A percentile compares a stretch with the other conserved stretches of the same genome.
These are phyloP conservation scores for Leptatherina wallacei DNA, from an alignment of 2,797 vertebrate genomes.

Conservation along the genomic window DNA sequence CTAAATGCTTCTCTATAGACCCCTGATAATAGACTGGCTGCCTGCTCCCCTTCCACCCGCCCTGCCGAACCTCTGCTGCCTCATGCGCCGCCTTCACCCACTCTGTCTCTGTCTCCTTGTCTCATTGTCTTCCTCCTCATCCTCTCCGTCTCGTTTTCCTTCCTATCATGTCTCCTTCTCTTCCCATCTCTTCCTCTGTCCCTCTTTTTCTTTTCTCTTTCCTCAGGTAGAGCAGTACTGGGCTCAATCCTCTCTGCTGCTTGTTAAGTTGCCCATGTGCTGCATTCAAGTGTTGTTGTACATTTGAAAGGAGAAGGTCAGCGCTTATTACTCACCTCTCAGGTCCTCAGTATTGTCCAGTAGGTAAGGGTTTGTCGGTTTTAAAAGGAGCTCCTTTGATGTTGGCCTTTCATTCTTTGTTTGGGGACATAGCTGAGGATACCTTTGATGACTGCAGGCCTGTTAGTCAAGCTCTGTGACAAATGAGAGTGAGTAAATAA, in stretches of 20 bases:
- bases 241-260: conserved; percentile 22
- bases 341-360: conserved; percentile 56
- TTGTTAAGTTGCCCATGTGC: conserved; percentile 45
- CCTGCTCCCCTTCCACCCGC: conserved; percentile 82
- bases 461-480: conserved; percentile 54
- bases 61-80: conserved; percentile 77
- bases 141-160: conserved; percentile 79
- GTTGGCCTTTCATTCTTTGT: conserved; percentile 73
- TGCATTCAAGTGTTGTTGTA: conserved; percentile 40
- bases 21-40: conserved; percentile 93
- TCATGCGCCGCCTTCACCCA: conserved; percentile 68
- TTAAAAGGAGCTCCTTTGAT: conserved; percentile 66
- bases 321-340: conserved; percentile 69
- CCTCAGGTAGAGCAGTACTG: background rate
- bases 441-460: conserved; percentile 68
- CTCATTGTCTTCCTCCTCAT: conserved; percentile 66
- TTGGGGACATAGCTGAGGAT: conserved; percentile 47
- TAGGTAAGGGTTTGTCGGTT: conserved; percentile 29
- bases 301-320: conserved; percentile 55
- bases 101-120: conserved; percentile 82
- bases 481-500: conserved; percentile 48
- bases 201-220: conserved; percentile 55
- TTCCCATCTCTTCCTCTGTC: conserved; percentile 77
- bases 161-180: conserved; percentile 82
- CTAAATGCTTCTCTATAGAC: conserved; percentile 93